A percentile compares a stretch with the other conserved stretches of the same genome.
Evolutionary conservation across 2,888 invertebrate species (phyloP).

Genomic region (Drosophila helvetica): DNA sequence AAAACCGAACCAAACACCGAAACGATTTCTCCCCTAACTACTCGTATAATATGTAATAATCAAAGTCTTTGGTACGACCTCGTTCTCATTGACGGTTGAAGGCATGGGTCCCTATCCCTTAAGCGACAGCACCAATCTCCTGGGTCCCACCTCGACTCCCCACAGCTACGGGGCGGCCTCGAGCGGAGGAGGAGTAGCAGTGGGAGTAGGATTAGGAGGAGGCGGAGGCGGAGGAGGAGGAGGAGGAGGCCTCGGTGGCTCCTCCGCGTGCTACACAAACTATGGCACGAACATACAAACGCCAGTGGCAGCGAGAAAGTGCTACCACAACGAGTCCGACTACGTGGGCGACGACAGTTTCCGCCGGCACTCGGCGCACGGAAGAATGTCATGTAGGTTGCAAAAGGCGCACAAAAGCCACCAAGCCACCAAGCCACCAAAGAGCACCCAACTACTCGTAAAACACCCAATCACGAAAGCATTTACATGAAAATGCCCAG

Average conservation of each 20-base stretch:
- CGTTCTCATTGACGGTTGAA: conserved; percentile 84
- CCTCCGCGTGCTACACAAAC: conserved; percentile 83
- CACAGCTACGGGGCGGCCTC: conserved; percentile 78
- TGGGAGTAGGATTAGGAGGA: neutral
- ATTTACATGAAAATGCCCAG: conserved; percentile 71
- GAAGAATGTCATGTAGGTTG: conserved; percentile 83
- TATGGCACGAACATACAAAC: conserved; percentile 84
- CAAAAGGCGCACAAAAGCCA: conserved; percentile 33
- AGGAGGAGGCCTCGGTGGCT: conserved; percentile 32
- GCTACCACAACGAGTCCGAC: conserved; percentile 82
- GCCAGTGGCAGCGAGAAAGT: conserved; percentile 83
- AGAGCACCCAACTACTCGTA: conserved; percentile 34
- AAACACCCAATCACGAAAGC: conserved; percentile 48
- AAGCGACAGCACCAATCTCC: conserved; percentile 84
- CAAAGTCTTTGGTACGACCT: conserved; percentile 84
- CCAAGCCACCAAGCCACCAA: conserved; percentile 27
- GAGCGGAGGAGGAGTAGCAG: neutral
- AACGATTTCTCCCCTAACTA: conserved; percentile 19
- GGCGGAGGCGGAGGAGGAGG: neutral
- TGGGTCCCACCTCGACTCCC: conserved; percentile 82
- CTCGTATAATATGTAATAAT: conserved; percentile 31
- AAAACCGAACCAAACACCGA: conserved; percentile 51
- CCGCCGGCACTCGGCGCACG: conserved; percentile 84
- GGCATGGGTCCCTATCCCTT: conserved; percentile 85
- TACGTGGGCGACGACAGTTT: conserved; percentile 82